phyloP scores from a whole-genome alignment of 1,140 invertebrate species.

The Drosophila tani region DNA sequence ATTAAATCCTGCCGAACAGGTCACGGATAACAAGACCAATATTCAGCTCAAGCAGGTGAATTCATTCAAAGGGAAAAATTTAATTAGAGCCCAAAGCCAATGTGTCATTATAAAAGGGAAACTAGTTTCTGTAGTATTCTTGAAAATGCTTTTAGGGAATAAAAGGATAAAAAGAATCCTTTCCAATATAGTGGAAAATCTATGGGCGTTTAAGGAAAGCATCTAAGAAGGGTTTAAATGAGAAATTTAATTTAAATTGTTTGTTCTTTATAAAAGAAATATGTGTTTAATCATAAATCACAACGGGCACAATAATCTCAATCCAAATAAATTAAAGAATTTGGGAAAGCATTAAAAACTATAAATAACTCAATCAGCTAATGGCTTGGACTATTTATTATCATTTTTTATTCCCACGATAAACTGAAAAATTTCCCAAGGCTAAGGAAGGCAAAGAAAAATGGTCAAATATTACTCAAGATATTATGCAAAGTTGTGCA shows the following conservation, averaged over 20 bases:
- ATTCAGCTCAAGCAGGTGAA: background rate
- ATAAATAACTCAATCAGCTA: background rate
- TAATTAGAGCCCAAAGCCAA: constrained; percentile 24
- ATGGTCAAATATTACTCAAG: constrained; percentile 40
- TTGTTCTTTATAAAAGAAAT: background rate
- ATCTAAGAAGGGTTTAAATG: too few relatives aligned
- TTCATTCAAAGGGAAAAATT: constrained; percentile 25
- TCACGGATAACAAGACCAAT: constrained; percentile 15
- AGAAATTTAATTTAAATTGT: background rate
- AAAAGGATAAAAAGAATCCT: background rate
- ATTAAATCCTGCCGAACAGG: constrained; percentile 20
- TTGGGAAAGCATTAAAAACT: background rate
- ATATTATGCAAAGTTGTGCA: constrained; percentile 29
- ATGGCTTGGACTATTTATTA: constrained; percentile 9
- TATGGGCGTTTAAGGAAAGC: too few relatives aligned
- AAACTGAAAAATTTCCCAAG: constrained; percentile 8
- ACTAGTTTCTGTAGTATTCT: background rate
- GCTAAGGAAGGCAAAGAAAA: background rate
- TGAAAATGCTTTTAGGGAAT: background rate
- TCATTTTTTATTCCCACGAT: constrained; percentile 3
- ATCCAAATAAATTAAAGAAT: background rate
- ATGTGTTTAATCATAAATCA: constrained; percentile 6
- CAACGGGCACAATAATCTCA: background rate
- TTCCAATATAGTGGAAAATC: background rate
- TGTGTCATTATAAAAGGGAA: constrained; percentile 2